phyloP scores from a whole-genome alignment of 2,888 invertebrate species.

The Lampropteryx suffumata region DNA sequence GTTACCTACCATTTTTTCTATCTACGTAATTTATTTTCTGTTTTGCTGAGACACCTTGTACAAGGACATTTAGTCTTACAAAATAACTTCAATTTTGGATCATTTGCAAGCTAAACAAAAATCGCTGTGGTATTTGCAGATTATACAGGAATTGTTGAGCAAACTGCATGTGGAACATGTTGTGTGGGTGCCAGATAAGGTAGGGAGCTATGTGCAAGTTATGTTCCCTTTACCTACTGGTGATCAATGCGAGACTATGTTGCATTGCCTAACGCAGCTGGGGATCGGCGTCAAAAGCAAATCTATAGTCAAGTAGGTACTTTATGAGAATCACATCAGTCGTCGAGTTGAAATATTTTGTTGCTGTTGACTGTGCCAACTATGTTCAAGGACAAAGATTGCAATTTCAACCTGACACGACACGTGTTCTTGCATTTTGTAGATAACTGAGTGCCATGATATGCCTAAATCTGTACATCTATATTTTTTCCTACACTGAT shows the following conservation, averaged over 20 bases:
- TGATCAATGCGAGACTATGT: slow-evolving; percentile 87
- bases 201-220: slow-evolving; percentile 86
- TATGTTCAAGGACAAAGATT: too few relatives aligned
- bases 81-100: slow-evolving; percentile 6
- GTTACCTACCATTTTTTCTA: too few relatives aligned
- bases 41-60: too few relatives aligned
- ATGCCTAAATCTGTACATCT: not conserved
- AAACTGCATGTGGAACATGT: slow-evolving; percentile 87
- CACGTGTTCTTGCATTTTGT: too few relatives aligned
- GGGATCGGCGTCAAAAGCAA: slow-evolving; percentile 87
- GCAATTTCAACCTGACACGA: too few relatives aligned
- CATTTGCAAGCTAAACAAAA: slow-evolving; percentile 10
- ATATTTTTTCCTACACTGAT: not conserved
- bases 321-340: not conserved
- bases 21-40: too few relatives aligned
- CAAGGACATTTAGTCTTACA: too few relatives aligned
- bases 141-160: slow-evolving; percentile 85
- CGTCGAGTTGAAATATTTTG: not conserved
- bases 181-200: slow-evolving; percentile 87
- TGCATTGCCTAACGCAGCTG: slow-evolving; percentile 88
- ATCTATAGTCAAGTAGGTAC: slow-evolving; percentile 90
- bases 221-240: slow-evolving; percentile 87
- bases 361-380: not conserved
- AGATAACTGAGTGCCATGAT: too few relatives aligned
- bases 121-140: slow-evolving; percentile 58